A percentile compares a stretch with the other conserved stretches of the same genome.
Evolutionary conservation across 1,140 invertebrate species (phyloP).

Genomic region (Gryon sp.): DNA sequence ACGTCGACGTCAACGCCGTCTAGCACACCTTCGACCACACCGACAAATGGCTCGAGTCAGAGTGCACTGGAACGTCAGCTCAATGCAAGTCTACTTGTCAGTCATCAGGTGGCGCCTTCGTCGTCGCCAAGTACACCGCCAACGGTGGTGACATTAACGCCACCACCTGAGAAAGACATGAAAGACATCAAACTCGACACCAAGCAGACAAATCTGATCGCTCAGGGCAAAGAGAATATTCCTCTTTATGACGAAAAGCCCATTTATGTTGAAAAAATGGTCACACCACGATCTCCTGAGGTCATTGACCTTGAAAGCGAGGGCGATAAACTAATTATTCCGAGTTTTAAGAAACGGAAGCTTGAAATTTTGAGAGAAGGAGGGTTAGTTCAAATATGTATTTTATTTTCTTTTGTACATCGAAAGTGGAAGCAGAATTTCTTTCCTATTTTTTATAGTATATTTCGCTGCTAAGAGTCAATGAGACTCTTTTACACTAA

Average conservation of each 20-base stretch:
- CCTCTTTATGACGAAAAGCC: slow-evolving; percentile 77
- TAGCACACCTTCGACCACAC: slow-evolving; percentile 72
- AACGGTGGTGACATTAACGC: slow-evolving; percentile 74
- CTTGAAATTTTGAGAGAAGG: slow-evolving; percentile 86
- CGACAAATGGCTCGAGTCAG: slow-evolving; percentile 65
- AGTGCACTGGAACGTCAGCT: slow-evolving; percentile 75
- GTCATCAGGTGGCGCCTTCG: slow-evolving; percentile 72
- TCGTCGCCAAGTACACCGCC: slow-evolving; percentile 70
- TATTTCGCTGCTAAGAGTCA: too few species aligned
- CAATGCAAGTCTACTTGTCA: slow-evolving; percentile 73
- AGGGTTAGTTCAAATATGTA: slow-evolving; percentile 78
- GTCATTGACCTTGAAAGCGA: slow-evolving; percentile 83
- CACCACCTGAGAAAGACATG: slow-evolving; percentile 75
- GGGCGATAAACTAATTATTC: slow-evolving; percentile 75
- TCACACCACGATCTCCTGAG: slow-evolving; percentile 81
- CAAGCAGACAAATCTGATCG: slow-evolving; percentile 75
- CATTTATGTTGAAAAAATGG: slow-evolving; percentile 71
- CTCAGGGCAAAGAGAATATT: slow-evolving; percentile 82
- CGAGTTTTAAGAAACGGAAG: slow-evolving; percentile 84
- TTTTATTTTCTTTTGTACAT: neutral
- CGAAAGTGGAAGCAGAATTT: too few species aligned
- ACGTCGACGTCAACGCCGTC: slow-evolving; percentile 70
- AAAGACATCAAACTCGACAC: slow-evolving; percentile 75
- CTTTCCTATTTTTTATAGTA: too few species aligned
- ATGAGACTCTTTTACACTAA: too few species aligned